These are phyloP conservation scores for Gnatocerus cornutus DNA, from an alignment of 2,888 invertebrate species.

Conservation along the genomic window DNA sequence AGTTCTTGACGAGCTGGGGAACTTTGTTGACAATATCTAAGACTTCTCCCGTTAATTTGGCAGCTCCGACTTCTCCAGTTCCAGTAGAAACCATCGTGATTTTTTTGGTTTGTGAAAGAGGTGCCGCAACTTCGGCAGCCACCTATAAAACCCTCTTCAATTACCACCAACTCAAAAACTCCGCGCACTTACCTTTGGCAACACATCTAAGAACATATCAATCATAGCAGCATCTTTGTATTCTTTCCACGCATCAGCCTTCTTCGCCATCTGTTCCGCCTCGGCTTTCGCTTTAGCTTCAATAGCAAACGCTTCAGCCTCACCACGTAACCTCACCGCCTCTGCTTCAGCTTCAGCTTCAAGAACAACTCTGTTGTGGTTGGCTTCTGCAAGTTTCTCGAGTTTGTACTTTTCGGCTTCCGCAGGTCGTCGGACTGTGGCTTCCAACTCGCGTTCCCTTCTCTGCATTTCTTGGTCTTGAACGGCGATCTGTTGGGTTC, in stretches of 20 bases:
- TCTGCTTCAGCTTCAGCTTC: conserved; percentile 98
- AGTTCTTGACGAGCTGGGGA: conserved; percentile 90
- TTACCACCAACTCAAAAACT: background rate
- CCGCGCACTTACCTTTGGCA: conserved; percentile 88
- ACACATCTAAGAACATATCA: conserved; percentile 95
- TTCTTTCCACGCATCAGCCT: conserved; percentile 97
- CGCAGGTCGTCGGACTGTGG: conserved; percentile 93
- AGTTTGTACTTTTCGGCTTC: conserved; percentile 94
- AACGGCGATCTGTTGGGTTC: conserved; percentile 90
- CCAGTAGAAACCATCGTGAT: conserved; percentile 98
- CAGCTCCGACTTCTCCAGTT: conserved; percentile 91
- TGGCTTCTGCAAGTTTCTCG: conserved; percentile 96
- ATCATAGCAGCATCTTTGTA: conserved; percentile 97
- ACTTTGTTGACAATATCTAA: conserved; percentile 93
- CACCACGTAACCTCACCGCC: conserved; percentile 87
- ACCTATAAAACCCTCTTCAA: conserved; percentile 65
- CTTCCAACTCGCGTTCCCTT: conserved; percentile 93
- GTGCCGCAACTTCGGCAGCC: conserved; percentile 97
- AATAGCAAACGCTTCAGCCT: conserved; percentile 94
- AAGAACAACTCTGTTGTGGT: conserved; percentile 88
- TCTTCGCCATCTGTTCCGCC: conserved; percentile 97
- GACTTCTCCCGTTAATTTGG: conserved; percentile 95
- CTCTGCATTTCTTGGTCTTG: conserved; percentile 97
- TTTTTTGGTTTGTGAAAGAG: conserved; percentile 94
- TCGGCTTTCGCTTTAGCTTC: conserved; percentile 96